Evolutionary conservation across 2,888 invertebrate genomes (phyloP).

Genomic region (Stictocephala bisonia): DNA sequence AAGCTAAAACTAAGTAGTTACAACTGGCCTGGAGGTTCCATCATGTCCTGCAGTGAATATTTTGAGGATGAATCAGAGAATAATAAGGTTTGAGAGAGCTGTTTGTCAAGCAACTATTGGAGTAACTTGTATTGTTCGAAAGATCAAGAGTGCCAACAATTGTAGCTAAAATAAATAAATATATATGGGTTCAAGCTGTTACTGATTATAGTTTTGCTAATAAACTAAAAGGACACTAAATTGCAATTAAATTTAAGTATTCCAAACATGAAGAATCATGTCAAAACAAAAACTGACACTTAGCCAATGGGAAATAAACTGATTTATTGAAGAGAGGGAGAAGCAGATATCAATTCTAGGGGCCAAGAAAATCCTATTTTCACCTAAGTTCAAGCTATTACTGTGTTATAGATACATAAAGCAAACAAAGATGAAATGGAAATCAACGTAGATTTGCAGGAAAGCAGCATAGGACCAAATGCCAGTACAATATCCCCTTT

Average conservation of each 20-base stretch:
- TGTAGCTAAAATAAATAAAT: not conserved
- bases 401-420: not conserved
- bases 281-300: conserved; percentile 1
- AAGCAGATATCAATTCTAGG: conserved; percentile 1
- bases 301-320: not conserved
- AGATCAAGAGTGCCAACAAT: not conserved
- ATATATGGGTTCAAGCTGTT: not conserved
- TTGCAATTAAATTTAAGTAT: not conserved
- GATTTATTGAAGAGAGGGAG: not conserved
- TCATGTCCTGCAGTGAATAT: not conserved
- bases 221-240: conserved; percentile 1
- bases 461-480: not conserved
- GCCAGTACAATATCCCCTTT: not conserved
- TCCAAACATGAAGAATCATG: not conserved
- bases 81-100: not conserved
- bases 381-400: not conserved
- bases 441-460: not conserved
- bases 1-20: too few species aligned
- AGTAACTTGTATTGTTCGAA: too few species aligned
- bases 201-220: not conserved
- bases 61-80: not conserved
- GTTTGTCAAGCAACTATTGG: not conserved
- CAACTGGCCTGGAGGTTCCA: not conserved
- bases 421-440: not conserved
- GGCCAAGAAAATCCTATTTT: not conserved